Base-by-base conservation (phyloP, 2,888 invertebrate genomes). In the Lasioglossum zephyrum region DNA sequence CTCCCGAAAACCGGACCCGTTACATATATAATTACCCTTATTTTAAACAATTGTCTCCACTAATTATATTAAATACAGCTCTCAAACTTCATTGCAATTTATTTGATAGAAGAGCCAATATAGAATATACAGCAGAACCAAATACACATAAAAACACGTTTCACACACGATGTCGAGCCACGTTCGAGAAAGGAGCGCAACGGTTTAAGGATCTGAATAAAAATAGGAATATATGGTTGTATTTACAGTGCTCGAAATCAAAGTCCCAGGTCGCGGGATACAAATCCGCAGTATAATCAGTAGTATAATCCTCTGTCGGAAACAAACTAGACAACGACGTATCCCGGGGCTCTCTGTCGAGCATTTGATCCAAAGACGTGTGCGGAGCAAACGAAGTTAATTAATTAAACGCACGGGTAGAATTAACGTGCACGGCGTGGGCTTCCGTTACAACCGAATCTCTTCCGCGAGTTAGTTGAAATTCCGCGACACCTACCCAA, bases 341-440 rank as follows among this genome's bases (percentile, higher is more conserved):
- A 60, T 26, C 60, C 26, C 26, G 26, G 26, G 26, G 26, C 11
- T 60, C 60, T 13, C 5, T 16, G 26, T 5, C 60, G 13, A 26
- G 26, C 26, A 26, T 60, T 60, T 26, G 26, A 53, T 44, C 26
- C 18, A 22, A 36, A 75, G 66, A 36, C 18, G 31, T 41, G 49
- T 39, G 18, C 26, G 22, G n/a, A 77, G 22, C 22, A 49, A 69
- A 36, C 69, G 77, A 77, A 44, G 77, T 81, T 70, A 70, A 78
- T 57, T 72, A 78, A 47, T 77, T 77, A 70, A 81, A 57, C 44
- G n/a, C 44, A 16, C 31, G 53, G 22, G n/a, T 73, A 47, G 73
- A 60, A 73, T 73, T 63, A 79, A 60, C 18, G 60, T n/a, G 41
- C 72, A n/a, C 9, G 16, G 22, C 22, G 31, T 47, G 70, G 13